These are phyloP conservation scores for Nephrotoma guestfalica DNA, from an alignment of 2,888 invertebrate species.

Conservation along the genomic window DNA sequence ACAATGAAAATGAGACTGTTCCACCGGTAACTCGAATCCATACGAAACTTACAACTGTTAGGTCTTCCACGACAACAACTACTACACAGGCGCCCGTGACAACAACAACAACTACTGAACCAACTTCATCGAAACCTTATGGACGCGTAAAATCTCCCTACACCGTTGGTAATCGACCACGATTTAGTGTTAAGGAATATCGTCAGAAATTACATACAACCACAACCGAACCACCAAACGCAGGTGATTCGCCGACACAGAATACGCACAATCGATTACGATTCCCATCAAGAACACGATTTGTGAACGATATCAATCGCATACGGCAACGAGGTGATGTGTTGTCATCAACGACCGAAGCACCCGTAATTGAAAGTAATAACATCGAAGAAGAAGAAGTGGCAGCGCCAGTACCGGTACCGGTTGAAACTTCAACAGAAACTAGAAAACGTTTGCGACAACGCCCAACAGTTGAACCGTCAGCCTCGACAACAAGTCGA, in stretches of 20 bases:
- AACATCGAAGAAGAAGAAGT: not conserved
- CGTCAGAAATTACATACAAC: conserved; percentile 45
- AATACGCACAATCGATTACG: conserved; percentile 9
- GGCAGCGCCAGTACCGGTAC: not conserved
- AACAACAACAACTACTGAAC: conserved; percentile 1
- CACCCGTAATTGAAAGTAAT: not conserved
- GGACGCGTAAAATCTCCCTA: conserved; percentile 32
- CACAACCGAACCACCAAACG: conserved; percentile 20
- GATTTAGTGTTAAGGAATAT: conserved; percentile 65
- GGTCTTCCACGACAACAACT: not conserved
- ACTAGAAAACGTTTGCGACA: not conserved
- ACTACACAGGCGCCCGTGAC: conserved; percentile 2
- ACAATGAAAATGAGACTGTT: not conserved
- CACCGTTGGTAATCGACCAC: conserved; percentile 44
- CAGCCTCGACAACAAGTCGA: not conserved
- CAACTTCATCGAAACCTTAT: not conserved
- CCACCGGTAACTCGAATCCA: not conserved
- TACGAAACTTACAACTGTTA: not conserved
- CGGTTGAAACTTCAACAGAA: not conserved
- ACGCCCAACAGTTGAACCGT: conserved; percentile 2
- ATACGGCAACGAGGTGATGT: not conserved
- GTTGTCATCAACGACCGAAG: conserved; percentile 14
- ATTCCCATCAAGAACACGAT: conserved; percentile 13
- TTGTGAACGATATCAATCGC: conserved; percentile 6
- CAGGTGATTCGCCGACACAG: conserved; percentile 15